Percentiles rank a stretch among this genome's conserved stretches.
These are phyloP conservation scores for Lydus trimaculatus DNA, from an alignment of 2,888 invertebrate genomes.

Conservation along the genomic window DNA sequence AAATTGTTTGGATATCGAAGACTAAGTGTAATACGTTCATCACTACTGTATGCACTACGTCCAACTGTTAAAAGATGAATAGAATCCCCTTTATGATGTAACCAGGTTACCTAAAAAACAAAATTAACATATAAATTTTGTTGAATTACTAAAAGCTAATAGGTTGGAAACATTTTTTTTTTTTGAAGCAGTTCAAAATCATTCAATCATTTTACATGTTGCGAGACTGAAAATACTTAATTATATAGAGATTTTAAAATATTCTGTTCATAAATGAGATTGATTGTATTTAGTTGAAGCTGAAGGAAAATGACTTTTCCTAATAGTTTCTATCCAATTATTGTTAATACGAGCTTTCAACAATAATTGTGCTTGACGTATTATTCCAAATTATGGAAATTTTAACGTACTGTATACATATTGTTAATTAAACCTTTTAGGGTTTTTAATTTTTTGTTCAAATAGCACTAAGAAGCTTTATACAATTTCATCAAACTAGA, in stretches of 20 bases:
- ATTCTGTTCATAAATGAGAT: background rate
- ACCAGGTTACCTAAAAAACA: slow-evolving; percentile 68
- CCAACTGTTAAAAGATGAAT: slow-evolving; percentile 69
- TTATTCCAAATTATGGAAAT: background rate
- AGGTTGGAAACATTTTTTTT: no score
- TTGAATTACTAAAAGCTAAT: no score
- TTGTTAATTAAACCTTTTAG: slow-evolving; percentile 8
- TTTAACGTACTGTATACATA: slow-evolving; percentile 17
- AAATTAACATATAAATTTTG: no score
- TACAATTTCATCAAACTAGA: slow-evolving; percentile 21
- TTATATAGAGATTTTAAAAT: background rate
- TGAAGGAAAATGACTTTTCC: background rate
- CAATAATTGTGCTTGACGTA: background rate
- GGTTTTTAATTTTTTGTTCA: slow-evolving; percentile 26
- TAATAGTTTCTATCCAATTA: no score
- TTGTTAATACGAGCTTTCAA: background rate
- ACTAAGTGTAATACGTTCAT: slow-evolving; percentile 66
- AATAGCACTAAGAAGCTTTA: slow-evolving; percentile 13
- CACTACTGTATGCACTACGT: slow-evolving; percentile 65
- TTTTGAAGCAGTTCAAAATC: slow-evolving; percentile 19
- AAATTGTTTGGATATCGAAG: slow-evolving; percentile 71
- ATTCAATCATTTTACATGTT: background rate
- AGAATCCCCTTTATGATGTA: slow-evolving; percentile 65
- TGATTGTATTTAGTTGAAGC: background rate
- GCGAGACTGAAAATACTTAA: background rate